Evolutionary conservation across 2,797 vertebrate species (phyloP).

Genomic region (Limnodromus scolopaceus): DNA sequence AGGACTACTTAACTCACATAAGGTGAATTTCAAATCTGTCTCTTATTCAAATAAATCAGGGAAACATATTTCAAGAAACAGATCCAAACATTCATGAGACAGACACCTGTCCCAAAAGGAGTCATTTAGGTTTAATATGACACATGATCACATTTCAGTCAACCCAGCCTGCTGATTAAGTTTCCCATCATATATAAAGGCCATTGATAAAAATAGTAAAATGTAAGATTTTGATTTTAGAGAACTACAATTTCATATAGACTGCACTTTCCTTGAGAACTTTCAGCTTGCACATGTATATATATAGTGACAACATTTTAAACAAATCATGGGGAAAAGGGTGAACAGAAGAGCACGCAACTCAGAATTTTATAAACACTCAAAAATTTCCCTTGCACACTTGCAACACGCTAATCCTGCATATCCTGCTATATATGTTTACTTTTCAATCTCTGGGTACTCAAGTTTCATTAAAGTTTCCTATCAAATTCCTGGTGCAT

Average conservation of each 20-base stretch:
- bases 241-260: neutral
- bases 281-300: neutral
- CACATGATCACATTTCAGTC: neutral
- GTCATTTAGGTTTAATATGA: neutral
- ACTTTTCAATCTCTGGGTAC: neutral
- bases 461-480: neutral
- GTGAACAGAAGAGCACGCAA: accelerated
- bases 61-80: neutral
- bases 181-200: neutral
- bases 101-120: neutral
- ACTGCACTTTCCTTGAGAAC: neutral
- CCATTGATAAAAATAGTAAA: neutral
- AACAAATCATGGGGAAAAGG: neutral
- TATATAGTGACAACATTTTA: neutral
- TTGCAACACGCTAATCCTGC: neutral
- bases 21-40: neutral
- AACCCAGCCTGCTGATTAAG: neutral
- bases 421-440: neutral
- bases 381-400: neutral
- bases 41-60: neutral
- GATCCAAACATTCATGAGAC: neutral
- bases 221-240: neutral
- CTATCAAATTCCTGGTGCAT: neutral
- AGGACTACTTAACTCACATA: neutral
- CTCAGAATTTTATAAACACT: neutral